A percentile compares a stretch with the other conserved stretches of the same genome.
Evolutionary conservation across 2,888 invertebrate genomes (phyloP).

Genomic region (Lypha dubia): DNA sequence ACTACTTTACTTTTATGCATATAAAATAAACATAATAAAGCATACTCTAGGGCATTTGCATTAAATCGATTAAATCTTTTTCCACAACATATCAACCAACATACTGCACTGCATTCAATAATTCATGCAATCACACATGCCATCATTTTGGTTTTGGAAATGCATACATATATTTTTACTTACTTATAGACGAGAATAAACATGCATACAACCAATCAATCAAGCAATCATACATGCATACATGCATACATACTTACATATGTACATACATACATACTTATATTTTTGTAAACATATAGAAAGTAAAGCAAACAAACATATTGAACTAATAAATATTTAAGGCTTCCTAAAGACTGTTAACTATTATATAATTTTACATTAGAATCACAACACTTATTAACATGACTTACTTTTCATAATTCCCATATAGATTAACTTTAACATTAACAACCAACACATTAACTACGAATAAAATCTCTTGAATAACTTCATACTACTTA

Average conservation of each 20-base stretch:
- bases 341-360: slow-evolving; percentile 72
- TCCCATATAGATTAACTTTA: slow-evolving; percentile 34
- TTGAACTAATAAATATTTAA: slow-evolving; percentile 54
- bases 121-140: not conserved
- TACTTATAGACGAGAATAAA: too few species aligned
- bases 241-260: not conserved
- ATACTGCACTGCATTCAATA: not conserved
- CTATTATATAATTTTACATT: slow-evolving; percentile 63
- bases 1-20: not conserved
- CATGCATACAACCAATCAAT: too few species aligned
- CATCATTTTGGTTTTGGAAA: not conserved
- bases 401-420: slow-evolving; percentile 22
- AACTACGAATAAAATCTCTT: slow-evolving; percentile 30
- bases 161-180: not conserved
- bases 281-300: slow-evolving; percentile 22
- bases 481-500: slow-evolving; percentile 62
- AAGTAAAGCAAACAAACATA: not conserved
- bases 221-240: not conserved
- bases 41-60: slow-evolving; percentile 55
- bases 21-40: slow-evolving; percentile 15
- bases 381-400: slow-evolving; percentile 28
- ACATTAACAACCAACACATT: too few species aligned
- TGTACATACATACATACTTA: not conserved
- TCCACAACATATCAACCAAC: slow-evolving; percentile 62
- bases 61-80: slow-evolving; percentile 19